phyloP scores from a whole-genome alignment of 2,888 invertebrate species.

The Deroplatys truncata region DNA sequence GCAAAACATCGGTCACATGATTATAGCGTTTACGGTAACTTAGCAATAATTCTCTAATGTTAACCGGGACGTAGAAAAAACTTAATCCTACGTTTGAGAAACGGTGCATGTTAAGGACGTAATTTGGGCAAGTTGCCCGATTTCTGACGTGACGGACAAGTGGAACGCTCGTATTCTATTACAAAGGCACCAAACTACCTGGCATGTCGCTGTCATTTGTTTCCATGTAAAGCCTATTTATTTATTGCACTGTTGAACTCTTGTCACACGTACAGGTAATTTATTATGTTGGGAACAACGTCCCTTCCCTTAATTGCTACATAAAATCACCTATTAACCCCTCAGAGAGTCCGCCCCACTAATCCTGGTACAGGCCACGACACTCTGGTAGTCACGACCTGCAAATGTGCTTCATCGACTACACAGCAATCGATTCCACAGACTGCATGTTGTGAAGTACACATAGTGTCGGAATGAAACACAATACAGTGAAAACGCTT shows the following conservation, averaged over 20 bases:
- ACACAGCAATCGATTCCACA: background rate
- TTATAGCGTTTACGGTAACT: no score
- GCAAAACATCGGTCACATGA: no score
- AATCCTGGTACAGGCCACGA: background rate
- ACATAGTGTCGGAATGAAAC: background rate
- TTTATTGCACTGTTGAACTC: background rate
- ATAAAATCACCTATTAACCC: constrained; percentile 6
- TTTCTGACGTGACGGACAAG: background rate
- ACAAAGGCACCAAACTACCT: background rate
- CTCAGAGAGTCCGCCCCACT: background rate
- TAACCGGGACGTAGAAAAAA: no score
- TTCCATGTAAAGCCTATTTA: background rate
- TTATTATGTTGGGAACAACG: constrained; percentile 7
- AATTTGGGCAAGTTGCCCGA: background rate
- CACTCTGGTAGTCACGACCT: background rate
- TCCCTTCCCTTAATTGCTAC: background rate
- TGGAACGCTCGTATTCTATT: background rate
- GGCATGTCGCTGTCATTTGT: background rate
- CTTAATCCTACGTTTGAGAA: no score
- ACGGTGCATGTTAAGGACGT: no score
- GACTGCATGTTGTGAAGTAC: background rate
- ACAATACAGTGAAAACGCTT: background rate
- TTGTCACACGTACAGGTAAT: background rate
- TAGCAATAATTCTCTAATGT: no score
- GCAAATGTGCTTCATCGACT: background rate